phyloP scores from a whole-genome alignment of 2,113 vertebrate species.

The Oryzias woworae region DNA sequence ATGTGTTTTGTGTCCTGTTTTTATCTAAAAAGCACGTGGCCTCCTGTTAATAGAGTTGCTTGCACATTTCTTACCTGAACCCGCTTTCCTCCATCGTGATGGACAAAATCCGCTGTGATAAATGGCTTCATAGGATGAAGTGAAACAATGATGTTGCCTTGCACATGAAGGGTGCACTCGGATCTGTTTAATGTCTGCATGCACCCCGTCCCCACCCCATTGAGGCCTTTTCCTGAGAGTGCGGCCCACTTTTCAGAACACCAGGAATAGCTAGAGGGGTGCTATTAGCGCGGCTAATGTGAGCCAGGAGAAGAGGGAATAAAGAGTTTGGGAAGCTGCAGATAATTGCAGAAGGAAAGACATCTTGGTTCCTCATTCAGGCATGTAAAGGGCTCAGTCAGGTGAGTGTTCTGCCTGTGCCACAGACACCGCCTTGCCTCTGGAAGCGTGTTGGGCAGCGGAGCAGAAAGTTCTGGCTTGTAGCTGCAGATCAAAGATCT shows the following conservation, averaged over 20 bases:
- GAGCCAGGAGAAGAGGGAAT: slow-evolving; percentile 75
- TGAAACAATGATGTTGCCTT: slow-evolving; percentile 12
- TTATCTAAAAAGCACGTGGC: slow-evolving; percentile 11
- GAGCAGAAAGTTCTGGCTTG: slow-evolving; percentile 9
- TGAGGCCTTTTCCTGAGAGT: slow-evolving; percentile 70
- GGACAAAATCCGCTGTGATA: neutral
- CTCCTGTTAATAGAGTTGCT: slow-evolving; percentile 37
- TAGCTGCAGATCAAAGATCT: slow-evolving; percentile 34
- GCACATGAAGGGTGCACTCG: slow-evolving; percentile 19
- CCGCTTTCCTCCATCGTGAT: slow-evolving; percentile 1
- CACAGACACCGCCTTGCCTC: neutral
- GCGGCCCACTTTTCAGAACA: slow-evolving; percentile 72
- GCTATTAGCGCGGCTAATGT: slow-evolving; percentile 72
- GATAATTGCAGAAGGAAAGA: slow-evolving; percentile 60
- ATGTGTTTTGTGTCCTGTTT: slow-evolving; percentile 24
- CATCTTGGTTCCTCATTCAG: slow-evolving; percentile 43
- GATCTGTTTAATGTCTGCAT: slow-evolving; percentile 57
- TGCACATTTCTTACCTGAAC: slow-evolving; percentile 1
- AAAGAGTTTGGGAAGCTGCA: slow-evolving; percentile 56
- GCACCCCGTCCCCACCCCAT: slow-evolving; percentile 34
- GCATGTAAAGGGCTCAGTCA: slow-evolving; percentile 1
- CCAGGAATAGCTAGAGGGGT: slow-evolving; percentile 77
- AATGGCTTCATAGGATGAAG: slow-evolving; percentile 21
- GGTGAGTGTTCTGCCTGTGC: neutral
- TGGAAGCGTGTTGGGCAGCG: neutral